A percentile compares a stretch with the other conserved stretches of the same genome.
phyloP scores from a whole-genome alignment of 2,113 vertebrate species.

The Atlantisia rogersi region DNA sequence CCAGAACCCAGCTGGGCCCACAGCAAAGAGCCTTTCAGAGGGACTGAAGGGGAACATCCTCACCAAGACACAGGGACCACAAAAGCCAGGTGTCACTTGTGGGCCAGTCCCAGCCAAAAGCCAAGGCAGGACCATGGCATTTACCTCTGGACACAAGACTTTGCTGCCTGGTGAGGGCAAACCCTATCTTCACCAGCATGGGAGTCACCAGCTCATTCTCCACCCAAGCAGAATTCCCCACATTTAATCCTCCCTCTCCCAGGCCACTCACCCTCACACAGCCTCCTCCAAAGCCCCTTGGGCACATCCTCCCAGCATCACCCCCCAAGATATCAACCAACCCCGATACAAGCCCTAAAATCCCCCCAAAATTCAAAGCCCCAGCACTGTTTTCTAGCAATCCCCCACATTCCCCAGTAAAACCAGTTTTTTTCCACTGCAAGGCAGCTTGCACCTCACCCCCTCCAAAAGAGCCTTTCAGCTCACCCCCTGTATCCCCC shows the following conservation, averaged over 20 bases:
- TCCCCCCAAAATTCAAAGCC: not conserved
- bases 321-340: not conserved
- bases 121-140: not conserved
- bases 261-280: not conserved
- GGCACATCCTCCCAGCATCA: not conserved
- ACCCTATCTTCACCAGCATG: not conserved
- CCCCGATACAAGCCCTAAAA: rapidly evolving
- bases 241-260: rapidly evolving
- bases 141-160: not conserved
- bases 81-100: not conserved
- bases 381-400: not conserved
- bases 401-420: not conserved
- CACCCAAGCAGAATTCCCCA: not conserved
- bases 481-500: not conserved
- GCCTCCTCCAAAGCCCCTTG: not conserved
- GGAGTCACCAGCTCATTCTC: not conserved
- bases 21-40: not conserved
- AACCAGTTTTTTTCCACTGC: not conserved
- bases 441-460: not conserved
- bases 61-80: rapidly evolving
- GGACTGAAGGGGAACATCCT: not conserved
- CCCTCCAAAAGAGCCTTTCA: not conserved
- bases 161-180: not conserved
- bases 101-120: not conserved
- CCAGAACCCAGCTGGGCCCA: not conserved